Evolutionary conservation across 1,140 invertebrate genomes (phyloP).

Genomic region (Apis dorsata): DNA sequence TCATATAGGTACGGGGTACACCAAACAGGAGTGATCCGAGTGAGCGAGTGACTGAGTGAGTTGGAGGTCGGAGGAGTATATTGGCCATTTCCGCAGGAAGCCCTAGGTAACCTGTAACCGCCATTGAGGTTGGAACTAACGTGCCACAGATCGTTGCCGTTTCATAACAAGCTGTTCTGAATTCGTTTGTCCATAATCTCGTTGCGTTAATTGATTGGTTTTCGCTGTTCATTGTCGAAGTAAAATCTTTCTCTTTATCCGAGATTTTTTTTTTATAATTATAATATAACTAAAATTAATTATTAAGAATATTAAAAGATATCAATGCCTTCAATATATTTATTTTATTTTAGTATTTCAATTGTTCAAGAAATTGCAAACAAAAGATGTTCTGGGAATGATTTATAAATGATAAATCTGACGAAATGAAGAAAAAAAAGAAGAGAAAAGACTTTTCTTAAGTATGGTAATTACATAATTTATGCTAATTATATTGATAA

Average conservation of each 20-base stretch:
- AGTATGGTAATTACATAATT: not conserved
- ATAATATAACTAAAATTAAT: not conserved
- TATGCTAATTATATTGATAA: not conserved
- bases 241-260: not conserved
- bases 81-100: constrained; percentile 79
- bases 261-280: not conserved
- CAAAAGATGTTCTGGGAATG: not conserved
- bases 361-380: not conserved
- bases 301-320: not conserved
- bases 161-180: constrained; percentile 70
- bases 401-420: not conserved
- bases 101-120: constrained; percentile 77
- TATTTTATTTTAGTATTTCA: not conserved
- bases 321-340: not conserved
- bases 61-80: constrained; percentile 77
- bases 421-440: not conserved
- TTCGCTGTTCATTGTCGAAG: not conserved
- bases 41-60: constrained; percentile 64
- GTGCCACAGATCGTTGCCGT: constrained; percentile 70
- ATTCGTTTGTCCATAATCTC: constrained; percentile 52
- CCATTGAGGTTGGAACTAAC: constrained; percentile 76
- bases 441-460: not conserved
- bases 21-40: constrained; percentile 65
- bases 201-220: constrained; percentile 37
- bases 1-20: constrained; percentile 65